Conservation (phyloP, 2,113 vertebrate genomes). For the Perca fluviatilis region DNA sequence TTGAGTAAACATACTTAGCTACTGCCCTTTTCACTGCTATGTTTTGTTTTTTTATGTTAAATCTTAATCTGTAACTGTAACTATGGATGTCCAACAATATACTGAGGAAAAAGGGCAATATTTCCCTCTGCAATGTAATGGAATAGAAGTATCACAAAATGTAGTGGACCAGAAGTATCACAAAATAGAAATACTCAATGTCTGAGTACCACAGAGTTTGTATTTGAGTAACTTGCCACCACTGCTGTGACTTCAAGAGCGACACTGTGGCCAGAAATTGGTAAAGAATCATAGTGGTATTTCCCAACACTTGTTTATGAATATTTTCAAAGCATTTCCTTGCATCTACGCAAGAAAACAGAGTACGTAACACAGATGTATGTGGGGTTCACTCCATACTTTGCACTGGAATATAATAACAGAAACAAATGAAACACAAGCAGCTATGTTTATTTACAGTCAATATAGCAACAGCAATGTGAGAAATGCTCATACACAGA, state of each 20-base stretch:
- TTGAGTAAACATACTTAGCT: too few relatives aligned
- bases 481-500: neutral
- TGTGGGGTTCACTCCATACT: neutral
- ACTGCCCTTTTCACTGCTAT: neutral
- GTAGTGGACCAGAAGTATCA: neutral
- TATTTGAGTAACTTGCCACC: neutral
- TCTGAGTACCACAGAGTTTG: neutral
- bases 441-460: conserved; percentile 24
- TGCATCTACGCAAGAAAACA: neutral
- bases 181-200: neutral
- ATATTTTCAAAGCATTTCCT: neutral
- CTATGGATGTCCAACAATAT: neutral
- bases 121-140: neutral
- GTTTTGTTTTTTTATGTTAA: neutral
- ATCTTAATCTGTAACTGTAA: neutral
- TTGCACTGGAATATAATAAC: neutral
- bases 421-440: neutral
- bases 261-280: neutral
- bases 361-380: neutral
- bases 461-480: neutral
- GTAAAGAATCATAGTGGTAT: neutral
- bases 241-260: neutral
- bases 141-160: neutral
- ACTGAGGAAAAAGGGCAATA: neutral
- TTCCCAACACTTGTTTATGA: neutral